Percentiles rank a stretch among this genome's conserved stretches.
These are phyloP conservation scores for Empidonax alnorum DNA, from an alignment of 2,113 vertebrate species.

Conservation along the genomic window DNA sequence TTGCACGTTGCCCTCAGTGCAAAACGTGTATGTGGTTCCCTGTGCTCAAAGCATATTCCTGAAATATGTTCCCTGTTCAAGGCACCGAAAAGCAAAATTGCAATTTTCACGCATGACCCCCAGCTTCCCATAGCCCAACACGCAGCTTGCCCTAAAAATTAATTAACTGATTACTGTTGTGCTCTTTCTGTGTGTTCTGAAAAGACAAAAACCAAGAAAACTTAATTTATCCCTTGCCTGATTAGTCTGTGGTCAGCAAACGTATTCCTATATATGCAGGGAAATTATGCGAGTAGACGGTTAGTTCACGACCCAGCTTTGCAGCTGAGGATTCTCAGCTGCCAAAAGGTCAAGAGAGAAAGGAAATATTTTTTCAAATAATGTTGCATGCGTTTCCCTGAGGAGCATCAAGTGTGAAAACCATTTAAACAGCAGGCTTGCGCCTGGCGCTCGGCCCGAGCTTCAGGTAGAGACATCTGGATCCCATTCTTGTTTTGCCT, in stretches of 20 bases:
- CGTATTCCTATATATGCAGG: background rate
- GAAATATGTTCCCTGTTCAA: background rate
- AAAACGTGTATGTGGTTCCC: background rate
- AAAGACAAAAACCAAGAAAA: background rate
- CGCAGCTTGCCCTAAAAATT: background rate
- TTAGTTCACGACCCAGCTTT: slow-evolving; percentile 42
- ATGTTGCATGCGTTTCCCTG: slow-evolving; percentile 44
- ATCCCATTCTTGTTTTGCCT: slow-evolving; percentile 69
- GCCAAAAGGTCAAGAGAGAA: slow-evolving; percentile 63
- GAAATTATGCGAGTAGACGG: slow-evolving; percentile 32
- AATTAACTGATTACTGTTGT: background rate
- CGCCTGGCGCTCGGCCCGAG: slow-evolving; percentile 50
- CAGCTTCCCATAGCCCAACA: background rate
- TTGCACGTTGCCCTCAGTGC: background rate
- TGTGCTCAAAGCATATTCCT: background rate
- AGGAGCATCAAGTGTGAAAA: slow-evolving; percentile 68
- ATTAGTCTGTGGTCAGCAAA: slow-evolving; percentile 41
- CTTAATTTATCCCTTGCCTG: background rate
- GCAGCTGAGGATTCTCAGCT: slow-evolving; percentile 45
- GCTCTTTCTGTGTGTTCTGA: background rate
- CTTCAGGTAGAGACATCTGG: slow-evolving; percentile 78
- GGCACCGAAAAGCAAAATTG: background rate
- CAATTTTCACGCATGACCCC: background rate
- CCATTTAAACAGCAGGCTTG: slow-evolving; percentile 77
- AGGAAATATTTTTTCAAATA: slow-evolving; percentile 70